Evolutionary conservation across 2,113 vertebrate genomes (phyloP).

Genomic region (Colossoma macropomum): DNA sequence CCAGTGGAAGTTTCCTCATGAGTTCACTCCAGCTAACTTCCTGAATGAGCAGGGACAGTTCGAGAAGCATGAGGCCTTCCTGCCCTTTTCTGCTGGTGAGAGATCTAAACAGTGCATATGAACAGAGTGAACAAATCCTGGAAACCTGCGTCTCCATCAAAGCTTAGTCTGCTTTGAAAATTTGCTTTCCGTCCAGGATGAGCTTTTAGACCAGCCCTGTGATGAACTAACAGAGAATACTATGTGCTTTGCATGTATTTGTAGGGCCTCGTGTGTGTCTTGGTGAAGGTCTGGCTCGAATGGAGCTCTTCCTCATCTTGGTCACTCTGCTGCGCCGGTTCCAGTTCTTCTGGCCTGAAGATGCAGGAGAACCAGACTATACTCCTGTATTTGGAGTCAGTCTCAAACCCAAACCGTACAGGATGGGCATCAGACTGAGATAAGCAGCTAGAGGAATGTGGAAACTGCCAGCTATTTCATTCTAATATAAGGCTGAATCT

Average conservation of each 20-base stretch:
- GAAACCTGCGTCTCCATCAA: too few species aligned
- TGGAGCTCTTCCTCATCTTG: constrained; percentile 47
- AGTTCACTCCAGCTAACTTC: constrained; percentile 48
- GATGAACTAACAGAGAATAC: not conserved
- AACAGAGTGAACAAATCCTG: too few species aligned
- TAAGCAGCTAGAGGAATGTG: not conserved
- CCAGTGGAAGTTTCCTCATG: constrained; percentile 25
- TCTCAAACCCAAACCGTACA: constrained; percentile 54
- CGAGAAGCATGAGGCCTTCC: constrained; percentile 43
- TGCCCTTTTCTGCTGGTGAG: constrained; percentile 55
- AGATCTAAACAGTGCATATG: not conserved
- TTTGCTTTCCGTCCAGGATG: too few species aligned
- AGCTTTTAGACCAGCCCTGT: too few species aligned
- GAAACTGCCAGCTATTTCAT: too few species aligned
- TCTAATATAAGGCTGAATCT: too few species aligned
- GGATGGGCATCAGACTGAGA: constrained; percentile 51
- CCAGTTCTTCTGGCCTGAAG: constrained; percentile 58
- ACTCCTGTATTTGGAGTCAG: constrained; percentile 49
- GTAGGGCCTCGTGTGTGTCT: constrained; percentile 55
- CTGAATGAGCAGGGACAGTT: constrained; percentile 48
- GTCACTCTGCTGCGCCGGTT: constrained; percentile 52
- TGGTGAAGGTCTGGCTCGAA: constrained; percentile 50
- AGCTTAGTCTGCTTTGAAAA: too few species aligned
- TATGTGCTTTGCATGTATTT: not conserved
- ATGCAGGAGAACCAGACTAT: constrained; percentile 54